Conservation (phyloP, 2,797 vertebrate genomes). For the Amphiprion clarkii region DNA sequence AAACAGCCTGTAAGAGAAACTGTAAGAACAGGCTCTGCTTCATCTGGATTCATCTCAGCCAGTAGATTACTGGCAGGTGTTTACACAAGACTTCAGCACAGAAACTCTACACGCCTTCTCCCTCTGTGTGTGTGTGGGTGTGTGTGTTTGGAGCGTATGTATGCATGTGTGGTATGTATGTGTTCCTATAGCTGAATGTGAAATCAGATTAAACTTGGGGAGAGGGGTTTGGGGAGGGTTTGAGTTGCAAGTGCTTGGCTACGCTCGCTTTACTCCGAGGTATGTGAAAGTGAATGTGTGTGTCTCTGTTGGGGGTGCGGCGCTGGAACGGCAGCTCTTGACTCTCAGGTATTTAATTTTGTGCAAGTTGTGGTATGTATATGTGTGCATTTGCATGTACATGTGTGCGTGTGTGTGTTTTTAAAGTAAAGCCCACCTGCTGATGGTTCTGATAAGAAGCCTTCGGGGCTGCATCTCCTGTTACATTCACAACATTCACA, state of each 20-base stretch:
- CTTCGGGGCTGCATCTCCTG: slow-evolving; percentile 42
- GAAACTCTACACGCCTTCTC: slow-evolving; percentile 43
- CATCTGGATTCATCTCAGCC: slow-evolving; percentile 75
- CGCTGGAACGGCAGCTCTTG: slow-evolving; percentile 46
- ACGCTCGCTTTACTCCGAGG: slow-evolving; percentile 73
- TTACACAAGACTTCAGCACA: slow-evolving; percentile 67
- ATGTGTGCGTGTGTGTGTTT: slow-evolving; percentile 14
- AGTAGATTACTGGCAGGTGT: slow-evolving; percentile 75
- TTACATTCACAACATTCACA: slow-evolving; percentile 68
- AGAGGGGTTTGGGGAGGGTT: slow-evolving; percentile 28
- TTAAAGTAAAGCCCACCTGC: slow-evolving; percentile 74
- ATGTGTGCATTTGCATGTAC: slow-evolving; percentile 33
- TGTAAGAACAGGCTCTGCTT: slow-evolving; percentile 66
- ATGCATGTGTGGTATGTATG: slow-evolving; percentile 48
- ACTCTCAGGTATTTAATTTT: slow-evolving; percentile 73
- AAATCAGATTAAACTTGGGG: slow-evolving; percentile 71
- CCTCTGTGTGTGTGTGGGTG: slow-evolving; percentile 18
- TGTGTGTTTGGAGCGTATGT: slow-evolving; percentile 41
- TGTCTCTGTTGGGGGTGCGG: slow-evolving; percentile 29
- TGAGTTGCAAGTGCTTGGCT: slow-evolving; percentile 58
- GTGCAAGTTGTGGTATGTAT: slow-evolving; percentile 37
- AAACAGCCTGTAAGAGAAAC: slow-evolving; percentile 51
- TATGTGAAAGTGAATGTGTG: slow-evolving; percentile 54
- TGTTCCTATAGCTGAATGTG: slow-evolving; percentile 63
- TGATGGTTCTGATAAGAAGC: slow-evolving; percentile 73